Base-by-base conservation (phyloP, 1,140 invertebrate genomes). In the Drosophila rufa region DNA sequence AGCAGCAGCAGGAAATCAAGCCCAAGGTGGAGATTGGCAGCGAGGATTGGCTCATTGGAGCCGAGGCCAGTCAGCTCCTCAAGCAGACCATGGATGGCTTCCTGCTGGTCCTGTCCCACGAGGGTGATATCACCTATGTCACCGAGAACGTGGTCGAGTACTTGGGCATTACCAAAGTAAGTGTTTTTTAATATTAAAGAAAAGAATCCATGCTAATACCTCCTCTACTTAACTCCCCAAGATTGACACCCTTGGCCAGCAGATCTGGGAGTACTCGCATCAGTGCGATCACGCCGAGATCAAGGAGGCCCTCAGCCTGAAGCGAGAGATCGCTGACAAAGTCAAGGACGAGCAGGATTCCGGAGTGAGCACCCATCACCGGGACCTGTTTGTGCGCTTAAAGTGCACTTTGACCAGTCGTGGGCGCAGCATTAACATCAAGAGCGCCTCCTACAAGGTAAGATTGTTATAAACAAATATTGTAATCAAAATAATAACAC, bases 201-300 rank as follows among this genome's bases (percentile, higher is more conserved):
- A 0, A 1, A 2, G 1, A 19, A 42, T 4, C 25, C 25, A n/a
- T 40, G 25, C 3, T n/a, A 11, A 55, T 12, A 42, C 51, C 14
- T 36, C 4, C 0, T 7, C 6, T 38, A 0, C 9, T 15, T 3
- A 19, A 40, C 40, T 50, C 25, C 17, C 94, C 25, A 93, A 98
- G 97, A 96, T 98, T 94, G 98, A 99, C 92, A 95, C 99, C 92
- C 96, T 99, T 94, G 98, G 98, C 2, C 97, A 98, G 82, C 98
- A 96, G 92, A 96, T 99, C 36, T 99, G 96, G 93, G 98, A 99
- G 78, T 98, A 98, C 91, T 96, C 96, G 57, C 98, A 99, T 93
- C 98, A 97, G 9, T 98, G 98, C 91, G 98, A 99, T 93, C 98
- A 99, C 91, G 97, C 97, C 43, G 98, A 99, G 93, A 95, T 99